These are phyloP conservation scores for Chaenodraco wilsoni DNA, from an alignment of 2,797 vertebrate genomes.

Conservation along the genomic window DNA sequence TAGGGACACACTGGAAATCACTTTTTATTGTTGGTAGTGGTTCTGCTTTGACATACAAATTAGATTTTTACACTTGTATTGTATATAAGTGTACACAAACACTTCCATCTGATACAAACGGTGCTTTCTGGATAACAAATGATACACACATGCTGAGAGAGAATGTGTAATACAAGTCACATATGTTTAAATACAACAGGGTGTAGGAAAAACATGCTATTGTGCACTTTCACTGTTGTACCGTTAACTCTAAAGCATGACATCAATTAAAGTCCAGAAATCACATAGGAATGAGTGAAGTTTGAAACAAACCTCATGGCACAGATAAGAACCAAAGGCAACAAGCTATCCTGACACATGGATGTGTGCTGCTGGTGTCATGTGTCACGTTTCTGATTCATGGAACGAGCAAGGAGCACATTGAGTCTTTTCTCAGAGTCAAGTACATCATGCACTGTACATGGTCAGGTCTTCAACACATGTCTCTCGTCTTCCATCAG, in stretches of 20 bases:
- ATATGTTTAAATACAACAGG: not conserved
- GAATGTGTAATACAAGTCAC: conserved; percentile 1
- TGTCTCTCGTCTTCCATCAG: not conserved
- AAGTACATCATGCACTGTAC: not conserved
- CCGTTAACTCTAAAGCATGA: conserved; percentile 15
- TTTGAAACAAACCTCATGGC: conserved; percentile 36
- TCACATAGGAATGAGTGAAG: not conserved
- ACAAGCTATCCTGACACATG: conserved; percentile 4
- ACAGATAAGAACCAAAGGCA: conserved; percentile 42
- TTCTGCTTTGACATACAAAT: not conserved
- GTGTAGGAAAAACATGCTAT: conserved; percentile 29
- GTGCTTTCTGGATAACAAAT: not conserved
- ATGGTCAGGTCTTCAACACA: not conserved
- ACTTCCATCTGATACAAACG: not conserved
- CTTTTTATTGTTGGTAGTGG: too few relatives aligned
- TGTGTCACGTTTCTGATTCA: not conserved
- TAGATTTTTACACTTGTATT: not conserved
- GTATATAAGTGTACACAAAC: not conserved
- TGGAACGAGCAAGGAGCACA: not conserved
- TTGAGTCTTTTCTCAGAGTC: not conserved
- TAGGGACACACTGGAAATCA: too few relatives aligned
- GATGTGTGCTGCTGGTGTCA: conserved; percentile 40
- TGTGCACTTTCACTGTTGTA: conserved; percentile 16
- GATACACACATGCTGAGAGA: not conserved
- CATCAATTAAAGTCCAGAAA: conserved; percentile 7